Percentiles rank a stretch among this genome's conserved stretches.
Evolutionary conservation across 2,113 vertebrate genomes (phyloP).

Genomic region (Sarotherodon lohbergeri): DNA sequence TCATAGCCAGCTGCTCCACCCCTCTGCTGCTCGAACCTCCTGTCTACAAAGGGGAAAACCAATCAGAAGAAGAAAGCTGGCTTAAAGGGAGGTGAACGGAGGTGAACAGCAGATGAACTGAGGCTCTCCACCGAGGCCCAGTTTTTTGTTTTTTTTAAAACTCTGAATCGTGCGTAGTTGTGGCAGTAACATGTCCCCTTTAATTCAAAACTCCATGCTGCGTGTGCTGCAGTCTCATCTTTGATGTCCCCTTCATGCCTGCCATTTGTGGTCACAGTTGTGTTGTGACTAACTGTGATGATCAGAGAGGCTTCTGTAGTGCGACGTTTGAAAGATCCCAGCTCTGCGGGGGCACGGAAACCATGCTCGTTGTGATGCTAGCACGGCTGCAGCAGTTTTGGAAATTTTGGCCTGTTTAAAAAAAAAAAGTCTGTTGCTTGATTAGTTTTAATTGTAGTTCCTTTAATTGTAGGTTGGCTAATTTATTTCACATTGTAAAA

Average conservation of each 20-base stretch:
- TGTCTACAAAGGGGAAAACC: neutral
- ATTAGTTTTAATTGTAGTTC: neutral
- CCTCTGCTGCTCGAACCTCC: neutral
- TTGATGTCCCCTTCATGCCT: conserved; percentile 9
- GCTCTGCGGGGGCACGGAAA: neutral
- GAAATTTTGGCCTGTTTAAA: neutral
- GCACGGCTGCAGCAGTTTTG: neutral
- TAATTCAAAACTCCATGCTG: neutral
- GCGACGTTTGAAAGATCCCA: neutral
- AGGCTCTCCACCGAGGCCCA: neutral
- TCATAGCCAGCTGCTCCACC: neutral
- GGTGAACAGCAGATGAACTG: neutral
- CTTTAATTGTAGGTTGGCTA: neutral
- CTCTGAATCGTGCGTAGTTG: neutral
- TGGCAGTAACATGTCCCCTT: neutral
- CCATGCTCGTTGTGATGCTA: neutral
- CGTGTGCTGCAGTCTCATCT: neutral
- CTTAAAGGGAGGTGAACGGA: neutral
- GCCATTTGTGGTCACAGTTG: neutral
- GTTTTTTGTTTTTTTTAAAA: accelerated
- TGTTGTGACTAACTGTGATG: neutral
- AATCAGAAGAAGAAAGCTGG: neutral
- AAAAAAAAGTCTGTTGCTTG: neutral
- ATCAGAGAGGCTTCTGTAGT: conserved; percentile 6
- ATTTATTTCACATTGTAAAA: conserved; percentile 25